phyloP scores from a whole-genome alignment of 2,888 invertebrate genomes.

The Catocala fraxini region DNA sequence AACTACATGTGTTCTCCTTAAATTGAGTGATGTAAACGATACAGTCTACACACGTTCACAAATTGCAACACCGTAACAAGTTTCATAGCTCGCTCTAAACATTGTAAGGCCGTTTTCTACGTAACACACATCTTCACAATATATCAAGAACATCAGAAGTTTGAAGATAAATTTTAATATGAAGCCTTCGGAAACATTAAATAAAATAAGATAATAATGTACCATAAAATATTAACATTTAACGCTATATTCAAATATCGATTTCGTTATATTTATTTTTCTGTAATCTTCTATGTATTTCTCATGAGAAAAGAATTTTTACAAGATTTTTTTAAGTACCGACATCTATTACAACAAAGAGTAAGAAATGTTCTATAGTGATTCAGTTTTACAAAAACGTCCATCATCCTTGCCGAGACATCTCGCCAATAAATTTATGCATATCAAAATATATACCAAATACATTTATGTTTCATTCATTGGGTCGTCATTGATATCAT shows the following conservation, averaged over 20 bases:
- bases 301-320: conserved; percentile 64
- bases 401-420: conserved; percentile 59
- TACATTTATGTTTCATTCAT: conserved; percentile 62
- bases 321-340: conserved; percentile 73
- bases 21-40: conserved; percentile 26
- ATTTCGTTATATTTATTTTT: conserved; percentile 67
- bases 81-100: conserved; percentile 55
- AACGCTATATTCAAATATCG: conserved; percentile 73
- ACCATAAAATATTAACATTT: conserved; percentile 74
- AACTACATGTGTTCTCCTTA: conserved; percentile 29
- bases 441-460: conserved; percentile 85
- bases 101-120: conserved; percentile 65
- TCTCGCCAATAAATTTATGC: conserved; percentile 77
- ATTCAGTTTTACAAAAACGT: conserved; percentile 64
- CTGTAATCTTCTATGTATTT: conserved; percentile 71
- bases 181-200: conserved; percentile 63
- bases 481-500: conserved; percentile 68
- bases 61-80: conserved; percentile 50
- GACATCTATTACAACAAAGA: conserved; percentile 72
- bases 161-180: conserved; percentile 62
- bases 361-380: conserved; percentile 59
- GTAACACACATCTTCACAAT: conserved; percentile 65
- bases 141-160: conserved; percentile 64
- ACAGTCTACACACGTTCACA: conserved; percentile 38
- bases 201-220: conserved; percentile 59